phyloP scores from a whole-genome alignment of 1,140 invertebrate species.

The Holotrichia oblita region DNA sequence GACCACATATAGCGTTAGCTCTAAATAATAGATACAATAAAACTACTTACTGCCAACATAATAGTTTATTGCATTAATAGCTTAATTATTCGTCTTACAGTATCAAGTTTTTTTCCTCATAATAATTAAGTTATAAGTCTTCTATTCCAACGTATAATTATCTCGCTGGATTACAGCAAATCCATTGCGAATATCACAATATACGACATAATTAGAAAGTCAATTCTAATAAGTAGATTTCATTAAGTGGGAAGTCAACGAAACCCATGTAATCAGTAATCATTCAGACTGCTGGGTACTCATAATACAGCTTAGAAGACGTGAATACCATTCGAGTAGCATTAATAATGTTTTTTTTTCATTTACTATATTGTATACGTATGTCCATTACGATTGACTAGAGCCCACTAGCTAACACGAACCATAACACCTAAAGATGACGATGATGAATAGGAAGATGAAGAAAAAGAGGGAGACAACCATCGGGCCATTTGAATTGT shows the following conservation, averaged over 20 bases:
- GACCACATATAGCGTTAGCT: too few relatives aligned
- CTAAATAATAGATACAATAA: too few relatives aligned
- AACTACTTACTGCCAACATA: too few relatives aligned
- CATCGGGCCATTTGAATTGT: constrained; percentile 19
- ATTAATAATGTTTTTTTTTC: background rate
- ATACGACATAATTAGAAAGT: background rate
- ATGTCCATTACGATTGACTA: background rate
- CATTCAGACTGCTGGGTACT: background rate
- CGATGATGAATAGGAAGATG: background rate
- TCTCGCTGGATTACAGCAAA: too few relatives aligned
- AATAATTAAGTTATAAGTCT: too few relatives aligned
- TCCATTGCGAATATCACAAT: too few relatives aligned
- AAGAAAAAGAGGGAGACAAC: background rate
- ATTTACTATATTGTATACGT: background rate
- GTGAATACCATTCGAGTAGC: background rate
- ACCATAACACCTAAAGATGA: background rate
- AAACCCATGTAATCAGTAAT: background rate
- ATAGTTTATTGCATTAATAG: too few relatives aligned
- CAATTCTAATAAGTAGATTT: background rate
- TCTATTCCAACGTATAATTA: too few relatives aligned
- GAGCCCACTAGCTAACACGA: background rate
- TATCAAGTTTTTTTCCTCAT: too few relatives aligned
- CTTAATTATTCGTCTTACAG: too few relatives aligned
- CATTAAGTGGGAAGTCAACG: constrained; percentile 3
- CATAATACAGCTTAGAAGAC: background rate